These are phyloP conservation scores for Ochlodes sylvanus DNA, from an alignment of 2,888 invertebrate genomes.

Conservation along the genomic window DNA sequence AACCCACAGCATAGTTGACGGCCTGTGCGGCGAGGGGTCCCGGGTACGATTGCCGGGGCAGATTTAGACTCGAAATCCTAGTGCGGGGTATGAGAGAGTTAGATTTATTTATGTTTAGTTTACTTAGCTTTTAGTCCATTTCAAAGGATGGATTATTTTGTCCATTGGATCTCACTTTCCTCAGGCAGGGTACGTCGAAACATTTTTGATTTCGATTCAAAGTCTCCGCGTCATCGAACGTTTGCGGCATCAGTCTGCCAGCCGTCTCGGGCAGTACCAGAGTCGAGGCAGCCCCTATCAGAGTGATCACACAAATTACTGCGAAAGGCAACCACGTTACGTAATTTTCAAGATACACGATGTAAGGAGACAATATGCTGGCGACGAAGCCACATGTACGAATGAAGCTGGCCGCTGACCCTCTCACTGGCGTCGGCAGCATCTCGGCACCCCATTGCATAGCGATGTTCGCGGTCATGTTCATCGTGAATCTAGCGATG, in stretches of 20 bases:
- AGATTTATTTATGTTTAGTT: too few species aligned
- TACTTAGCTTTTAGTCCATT: conserved; percentile 37
- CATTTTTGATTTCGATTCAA: conserved; percentile 56
- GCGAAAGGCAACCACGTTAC: conserved; percentile 63
- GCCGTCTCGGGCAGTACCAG: conserved; percentile 69
- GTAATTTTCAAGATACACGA: conserved; percentile 64
- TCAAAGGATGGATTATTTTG: conserved; percentile 46
- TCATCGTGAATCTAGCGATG: conserved; percentile 63
- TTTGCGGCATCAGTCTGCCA: conserved; percentile 67
- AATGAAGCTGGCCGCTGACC: conserved; percentile 61
- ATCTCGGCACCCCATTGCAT: conserved; percentile 70
- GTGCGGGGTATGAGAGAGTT: too few species aligned
- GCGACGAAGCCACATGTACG: conserved; percentile 66
- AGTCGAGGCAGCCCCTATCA: conserved; percentile 52
- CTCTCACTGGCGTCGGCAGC: conserved; percentile 67
- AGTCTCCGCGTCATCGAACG: conserved; percentile 68
- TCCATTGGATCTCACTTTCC: conserved; percentile 40
- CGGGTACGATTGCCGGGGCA: too few species aligned
- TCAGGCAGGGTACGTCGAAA: conserved; percentile 60
- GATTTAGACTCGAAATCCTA: too few species aligned
- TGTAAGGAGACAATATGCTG: conserved; percentile 65
- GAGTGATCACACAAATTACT: conserved; percentile 55
- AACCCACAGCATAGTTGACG: too few species aligned
- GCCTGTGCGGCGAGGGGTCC: too few species aligned
- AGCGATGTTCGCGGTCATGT: conserved; percentile 59